These are phyloP conservation scores for Marisa cornuarietis DNA, from an alignment of 1,140 invertebrate species.

Conservation along the genomic window DNA sequence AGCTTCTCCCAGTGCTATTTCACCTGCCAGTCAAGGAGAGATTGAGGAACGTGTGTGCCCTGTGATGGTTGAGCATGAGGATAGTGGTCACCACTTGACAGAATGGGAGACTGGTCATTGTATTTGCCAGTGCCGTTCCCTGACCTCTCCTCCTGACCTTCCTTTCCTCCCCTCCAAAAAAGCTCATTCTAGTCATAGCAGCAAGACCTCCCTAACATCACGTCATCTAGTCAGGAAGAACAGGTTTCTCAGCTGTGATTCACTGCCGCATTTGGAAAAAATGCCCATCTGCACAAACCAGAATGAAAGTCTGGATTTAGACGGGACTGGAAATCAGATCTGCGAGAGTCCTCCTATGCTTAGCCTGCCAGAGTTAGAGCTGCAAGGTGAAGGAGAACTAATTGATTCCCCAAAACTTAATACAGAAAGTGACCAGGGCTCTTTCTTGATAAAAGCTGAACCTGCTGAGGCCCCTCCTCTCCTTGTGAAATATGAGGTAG, in stretches of 20 bases:
- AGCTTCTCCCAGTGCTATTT: slow-evolving; percentile 25
- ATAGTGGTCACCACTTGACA: not conserved
- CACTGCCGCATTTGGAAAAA: slow-evolving; percentile 14
- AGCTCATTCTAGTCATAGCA: not conserved
- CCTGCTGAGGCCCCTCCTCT: too few species aligned
- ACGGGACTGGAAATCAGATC: not conserved
- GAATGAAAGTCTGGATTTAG: not conserved
- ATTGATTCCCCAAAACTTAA: too few species aligned
- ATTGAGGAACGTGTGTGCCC: slow-evolving; percentile 23
- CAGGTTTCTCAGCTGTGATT: not conserved
- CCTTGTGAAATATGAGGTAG: too few species aligned
- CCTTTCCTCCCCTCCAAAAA: not conserved
- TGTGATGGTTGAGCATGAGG: slow-evolving; percentile 11
- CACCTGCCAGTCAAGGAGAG: slow-evolving; percentile 26
- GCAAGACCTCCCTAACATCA: not conserved
- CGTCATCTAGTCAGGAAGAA: slow-evolving; percentile 11
- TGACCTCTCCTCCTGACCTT: slow-evolving; percentile 10
- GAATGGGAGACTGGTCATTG: slow-evolving; percentile 8
- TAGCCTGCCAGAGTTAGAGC: slow-evolving; percentile 8
- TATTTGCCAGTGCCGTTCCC: slow-evolving; percentile 12
- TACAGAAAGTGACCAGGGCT: too few species aligned
- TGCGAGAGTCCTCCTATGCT: slow-evolving; percentile 10
- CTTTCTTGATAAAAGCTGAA: too few species aligned
- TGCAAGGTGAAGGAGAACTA: not conserved
- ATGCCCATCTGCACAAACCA: slow-evolving; percentile 4